These are phyloP conservation scores for Mamestra configurata DNA, from an alignment of 1,140 invertebrate genomes.

Conservation along the genomic window DNA sequence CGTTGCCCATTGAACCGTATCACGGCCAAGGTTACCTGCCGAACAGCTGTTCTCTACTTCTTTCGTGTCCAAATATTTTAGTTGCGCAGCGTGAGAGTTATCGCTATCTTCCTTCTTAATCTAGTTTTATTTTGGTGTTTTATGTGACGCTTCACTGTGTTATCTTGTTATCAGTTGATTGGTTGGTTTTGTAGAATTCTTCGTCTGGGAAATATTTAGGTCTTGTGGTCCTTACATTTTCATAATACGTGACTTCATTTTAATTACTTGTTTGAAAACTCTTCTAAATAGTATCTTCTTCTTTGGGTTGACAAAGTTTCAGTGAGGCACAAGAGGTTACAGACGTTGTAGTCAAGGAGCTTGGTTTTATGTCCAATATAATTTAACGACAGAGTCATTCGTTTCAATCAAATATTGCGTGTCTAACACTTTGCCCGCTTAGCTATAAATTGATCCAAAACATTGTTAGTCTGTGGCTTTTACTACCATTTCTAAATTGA, in stretches of 20 bases:
- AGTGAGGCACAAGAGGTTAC: neutral
- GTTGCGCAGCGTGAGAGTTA: constrained; percentile 13
- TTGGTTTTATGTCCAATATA: constrained; percentile 19
- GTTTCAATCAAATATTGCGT: constrained; percentile 9
- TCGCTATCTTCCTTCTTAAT: constrained; percentile 13
- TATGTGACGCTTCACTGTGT: neutral
- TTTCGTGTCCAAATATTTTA: constrained; percentile 50
- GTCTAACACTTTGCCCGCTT: constrained; percentile 11
- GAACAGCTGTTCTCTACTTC: constrained; percentile 70
- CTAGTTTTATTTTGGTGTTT: constrained; percentile 19
- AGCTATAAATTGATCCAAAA: constrained; percentile 21
- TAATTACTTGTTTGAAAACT: neutral
- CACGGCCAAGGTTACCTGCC: constrained; percentile 80
- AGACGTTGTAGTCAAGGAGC: neutral
- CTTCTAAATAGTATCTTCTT: neutral
- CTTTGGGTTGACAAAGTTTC: neutral
- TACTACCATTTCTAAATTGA: constrained; percentile 10
- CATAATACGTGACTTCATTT: neutral
- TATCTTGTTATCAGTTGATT: constrained; percentile 13
- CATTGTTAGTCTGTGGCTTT: constrained; percentile 23
- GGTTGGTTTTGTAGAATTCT: neutral
- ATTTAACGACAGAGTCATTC: constrained; percentile 16
- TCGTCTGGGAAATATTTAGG: neutral
- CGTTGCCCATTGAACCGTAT: constrained; percentile 72
- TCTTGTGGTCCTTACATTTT: neutral